Conservation (phyloP, 2,113 vertebrate species). For the Phodopus roborovskii region DNA sequence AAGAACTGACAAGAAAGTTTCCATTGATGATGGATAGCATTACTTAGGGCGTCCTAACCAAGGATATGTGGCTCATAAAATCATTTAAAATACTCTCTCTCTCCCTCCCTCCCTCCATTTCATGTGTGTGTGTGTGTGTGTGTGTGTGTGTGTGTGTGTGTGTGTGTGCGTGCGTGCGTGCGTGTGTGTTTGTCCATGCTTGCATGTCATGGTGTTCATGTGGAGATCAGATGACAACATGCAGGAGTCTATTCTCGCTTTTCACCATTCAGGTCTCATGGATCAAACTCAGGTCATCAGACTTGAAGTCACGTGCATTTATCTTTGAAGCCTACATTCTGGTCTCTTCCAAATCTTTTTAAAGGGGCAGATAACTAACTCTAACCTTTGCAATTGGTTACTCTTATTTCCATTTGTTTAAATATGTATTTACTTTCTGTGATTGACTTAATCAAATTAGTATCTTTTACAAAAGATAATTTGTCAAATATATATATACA, state of each 20-base stretch:
- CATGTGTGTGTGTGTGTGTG: background rate
- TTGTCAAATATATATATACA: background rate
- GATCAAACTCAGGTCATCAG: background rate
- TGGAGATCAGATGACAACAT: background rate
- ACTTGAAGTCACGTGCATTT: background rate
- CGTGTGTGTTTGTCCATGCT: background rate
- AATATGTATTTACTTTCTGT: conserved; percentile 1
- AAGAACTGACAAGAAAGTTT: background rate
- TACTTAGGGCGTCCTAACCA: conserved; percentile 4
- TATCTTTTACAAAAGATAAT: background rate
- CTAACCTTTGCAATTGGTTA: background rate
- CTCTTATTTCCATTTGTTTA: background rate
- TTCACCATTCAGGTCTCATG: too few relatives aligned
- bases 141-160: background rate
- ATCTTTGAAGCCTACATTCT: too few relatives aligned
- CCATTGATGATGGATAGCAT: background rate
- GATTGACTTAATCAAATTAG: background rate
- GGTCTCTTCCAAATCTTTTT: background rate
- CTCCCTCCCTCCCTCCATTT: too few relatives aligned
- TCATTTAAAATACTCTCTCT: background rate
- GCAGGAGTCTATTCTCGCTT: background rate
- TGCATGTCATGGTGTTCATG: background rate
- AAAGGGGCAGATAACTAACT: background rate
- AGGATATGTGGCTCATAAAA: background rate
- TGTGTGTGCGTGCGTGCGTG: background rate